Percentiles rank a stretch among this genome's conserved stretches.
phyloP scores from a whole-genome alignment of 2,113 vertebrate species.

The Planiliza haematocheilus region DNA sequence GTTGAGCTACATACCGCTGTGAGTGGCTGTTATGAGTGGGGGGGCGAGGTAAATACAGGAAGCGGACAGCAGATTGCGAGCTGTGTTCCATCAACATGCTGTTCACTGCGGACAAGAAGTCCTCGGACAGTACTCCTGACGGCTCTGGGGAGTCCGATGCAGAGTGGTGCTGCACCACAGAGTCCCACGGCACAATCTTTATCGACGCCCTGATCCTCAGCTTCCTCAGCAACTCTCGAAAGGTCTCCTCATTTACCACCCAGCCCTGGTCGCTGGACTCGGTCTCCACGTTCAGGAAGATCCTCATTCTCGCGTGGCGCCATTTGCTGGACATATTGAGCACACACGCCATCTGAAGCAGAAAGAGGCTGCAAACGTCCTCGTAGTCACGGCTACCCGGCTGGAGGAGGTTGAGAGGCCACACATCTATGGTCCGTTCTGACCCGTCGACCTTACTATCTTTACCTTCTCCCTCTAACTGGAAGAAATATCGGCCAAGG shows the following conservation, averaged over 20 bases:
- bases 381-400: slow-evolving; percentile 83
- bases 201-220: slow-evolving; percentile 90
- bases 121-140: slow-evolving; percentile 45
- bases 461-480: slow-evolving; percentile 76
- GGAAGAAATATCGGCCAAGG: slow-evolving; percentile 87
- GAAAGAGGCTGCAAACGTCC: slow-evolving; percentile 92
- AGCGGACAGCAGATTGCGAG: slow-evolving; percentile 85
- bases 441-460: slow-evolving; percentile 69
- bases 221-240: slow-evolving; percentile 87
- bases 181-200: slow-evolving; percentile 89
- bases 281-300: slow-evolving; percentile 89
- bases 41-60: slow-evolving; percentile 90
- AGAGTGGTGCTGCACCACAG: slow-evolving; percentile 76
- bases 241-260: slow-evolving; percentile 86
- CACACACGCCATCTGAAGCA: slow-evolving; percentile 94
- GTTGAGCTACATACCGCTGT: slow-evolving; percentile 84
- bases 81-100: slow-evolving; percentile 77
- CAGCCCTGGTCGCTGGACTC: slow-evolving; percentile 85
- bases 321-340: slow-evolving; percentile 92
- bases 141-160: slow-evolving; percentile 19
- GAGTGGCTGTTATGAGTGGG: slow-evolving; percentile 80
- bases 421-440: slow-evolving; percentile 87
- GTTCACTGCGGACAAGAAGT: slow-evolving; percentile 79
- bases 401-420: slow-evolving; percentile 90
- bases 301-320: slow-evolving; percentile 88